phyloP scores from a whole-genome alignment of 2,113 vertebrate species.

The Holacanthus passer region DNA sequence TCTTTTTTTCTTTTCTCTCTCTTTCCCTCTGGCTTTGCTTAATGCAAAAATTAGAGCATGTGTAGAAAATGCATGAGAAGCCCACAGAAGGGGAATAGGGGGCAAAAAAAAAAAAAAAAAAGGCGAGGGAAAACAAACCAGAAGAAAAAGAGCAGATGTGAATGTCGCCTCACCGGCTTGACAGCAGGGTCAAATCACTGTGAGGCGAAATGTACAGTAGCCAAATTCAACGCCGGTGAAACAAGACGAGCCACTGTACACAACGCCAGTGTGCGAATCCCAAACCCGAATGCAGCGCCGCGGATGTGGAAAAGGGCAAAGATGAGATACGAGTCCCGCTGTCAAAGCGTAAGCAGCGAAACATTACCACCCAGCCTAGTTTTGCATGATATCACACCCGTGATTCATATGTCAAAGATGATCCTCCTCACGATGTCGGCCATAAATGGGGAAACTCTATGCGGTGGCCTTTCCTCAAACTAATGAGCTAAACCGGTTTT shows the following conservation, averaged over 20 bases:
- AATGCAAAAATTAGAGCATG: conserved; percentile 36
- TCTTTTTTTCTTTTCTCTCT: neutral
- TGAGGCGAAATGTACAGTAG: conserved; percentile 39
- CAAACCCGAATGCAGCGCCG: neutral
- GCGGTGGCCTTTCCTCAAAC: neutral
- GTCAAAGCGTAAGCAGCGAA: conserved; percentile 19
- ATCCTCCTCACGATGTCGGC: neutral
- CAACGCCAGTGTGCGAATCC: neutral
- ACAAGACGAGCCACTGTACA: neutral
- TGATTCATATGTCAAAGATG: conserved; percentile 53
- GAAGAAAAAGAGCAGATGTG: conserved; percentile 9
- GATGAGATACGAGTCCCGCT: conserved; percentile 16
- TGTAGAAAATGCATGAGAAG: conserved; percentile 25
- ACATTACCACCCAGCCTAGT: conserved; percentile 2
- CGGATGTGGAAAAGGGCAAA: conserved; percentile 24
- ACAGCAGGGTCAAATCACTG: conserved; percentile 57
- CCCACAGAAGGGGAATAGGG: neutral
- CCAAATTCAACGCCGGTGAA: conserved; percentile 10
- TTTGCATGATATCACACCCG: conserved; percentile 22
- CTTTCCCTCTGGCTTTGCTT: conserved; percentile 32
- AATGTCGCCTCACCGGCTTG: conserved; percentile 24
- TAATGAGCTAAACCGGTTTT: neutral
- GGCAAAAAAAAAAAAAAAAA: too few relatives aligned
- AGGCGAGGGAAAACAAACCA: neutral
- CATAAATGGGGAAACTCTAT: neutral